Conservation (phyloP, 2,113 vertebrate species). For the Pundamilia nyererei region DNA sequence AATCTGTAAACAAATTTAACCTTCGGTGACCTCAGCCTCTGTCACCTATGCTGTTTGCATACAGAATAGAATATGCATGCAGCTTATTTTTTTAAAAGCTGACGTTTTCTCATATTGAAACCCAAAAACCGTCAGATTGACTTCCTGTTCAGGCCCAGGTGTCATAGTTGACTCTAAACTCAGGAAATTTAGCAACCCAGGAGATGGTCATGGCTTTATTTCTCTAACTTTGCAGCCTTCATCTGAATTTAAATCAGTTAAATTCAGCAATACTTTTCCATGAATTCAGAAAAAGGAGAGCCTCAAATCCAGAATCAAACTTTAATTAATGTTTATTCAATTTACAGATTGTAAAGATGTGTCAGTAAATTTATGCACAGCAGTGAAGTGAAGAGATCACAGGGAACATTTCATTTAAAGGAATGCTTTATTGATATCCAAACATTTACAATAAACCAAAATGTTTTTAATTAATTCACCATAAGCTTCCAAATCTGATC, state of each 20-base stretch:
- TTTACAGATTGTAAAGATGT: background rate
- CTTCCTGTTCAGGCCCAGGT: background rate
- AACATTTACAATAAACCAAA: conserved; percentile 64
- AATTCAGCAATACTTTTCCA: background rate
- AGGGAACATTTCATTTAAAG: conserved; percentile 52
- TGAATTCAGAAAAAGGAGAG: background rate
- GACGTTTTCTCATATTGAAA: background rate
- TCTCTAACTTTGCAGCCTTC: background rate
- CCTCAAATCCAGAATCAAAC: background rate
- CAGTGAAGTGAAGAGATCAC: background rate
- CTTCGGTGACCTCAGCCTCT: background rate
- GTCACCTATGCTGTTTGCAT: background rate
- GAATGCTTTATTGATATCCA: conserved; percentile 78
- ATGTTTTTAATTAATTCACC: conserved; percentile 15
- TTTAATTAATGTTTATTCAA: background rate
- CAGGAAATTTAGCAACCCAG: background rate
- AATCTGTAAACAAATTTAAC: background rate
- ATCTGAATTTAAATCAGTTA: background rate
- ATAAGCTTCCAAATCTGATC: conserved; percentile 38
- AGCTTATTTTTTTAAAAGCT: background rate
- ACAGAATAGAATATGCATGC: background rate
- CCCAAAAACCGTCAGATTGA: background rate
- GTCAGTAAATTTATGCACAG: no score
- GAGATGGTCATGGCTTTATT: no score
- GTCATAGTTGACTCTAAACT: background rate